Evolutionary conservation across 2,113 vertebrate species (phyloP).

Genomic region (Hippocampus comes): DNA sequence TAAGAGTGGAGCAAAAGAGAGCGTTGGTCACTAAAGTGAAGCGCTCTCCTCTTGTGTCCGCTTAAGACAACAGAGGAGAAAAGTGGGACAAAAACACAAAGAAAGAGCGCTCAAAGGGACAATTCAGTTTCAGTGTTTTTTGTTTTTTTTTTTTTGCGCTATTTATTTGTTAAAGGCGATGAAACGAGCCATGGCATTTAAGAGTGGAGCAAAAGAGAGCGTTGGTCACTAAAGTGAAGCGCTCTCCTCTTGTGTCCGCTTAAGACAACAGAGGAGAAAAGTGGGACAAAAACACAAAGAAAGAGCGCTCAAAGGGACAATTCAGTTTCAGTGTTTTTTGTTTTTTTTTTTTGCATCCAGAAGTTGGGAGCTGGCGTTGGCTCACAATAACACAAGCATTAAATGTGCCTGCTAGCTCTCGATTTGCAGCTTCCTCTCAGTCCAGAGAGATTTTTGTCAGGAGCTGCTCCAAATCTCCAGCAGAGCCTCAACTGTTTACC

Average conservation of each 20-base stretch:
- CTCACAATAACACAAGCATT: slow-evolving; percentile 34
- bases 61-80: neutral
- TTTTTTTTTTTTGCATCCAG: slow-evolving; percentile 10
- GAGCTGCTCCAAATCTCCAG: slow-evolving; percentile 21
- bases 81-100: slow-evolving; percentile 38
- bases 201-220: no score
- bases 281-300: slow-evolving; percentile 32
- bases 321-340: neutral
- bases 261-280: slow-evolving; percentile 2
- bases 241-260: no score
- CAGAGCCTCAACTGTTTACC: neutral
- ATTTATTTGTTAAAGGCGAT: no score
- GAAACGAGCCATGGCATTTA: no score
- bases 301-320: slow-evolving; percentile 16
- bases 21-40: neutral
- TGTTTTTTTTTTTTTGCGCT: neutral
- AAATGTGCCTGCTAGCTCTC: slow-evolving; percentile 23
- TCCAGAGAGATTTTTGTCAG: slow-evolving; percentile 24
- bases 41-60: no score
- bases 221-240: neutral
- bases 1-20: no score
- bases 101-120: slow-evolving; percentile 14
- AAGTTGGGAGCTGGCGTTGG: slow-evolving; percentile 32
- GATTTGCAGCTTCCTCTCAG: slow-evolving; percentile 19
- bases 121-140: slow-evolving; percentile 2